A percentile compares a stretch with the other conserved stretches of the same genome.
phyloP scores from a whole-genome alignment of 2,888 invertebrate genomes.

The Sclerodermus sp. region DNA sequence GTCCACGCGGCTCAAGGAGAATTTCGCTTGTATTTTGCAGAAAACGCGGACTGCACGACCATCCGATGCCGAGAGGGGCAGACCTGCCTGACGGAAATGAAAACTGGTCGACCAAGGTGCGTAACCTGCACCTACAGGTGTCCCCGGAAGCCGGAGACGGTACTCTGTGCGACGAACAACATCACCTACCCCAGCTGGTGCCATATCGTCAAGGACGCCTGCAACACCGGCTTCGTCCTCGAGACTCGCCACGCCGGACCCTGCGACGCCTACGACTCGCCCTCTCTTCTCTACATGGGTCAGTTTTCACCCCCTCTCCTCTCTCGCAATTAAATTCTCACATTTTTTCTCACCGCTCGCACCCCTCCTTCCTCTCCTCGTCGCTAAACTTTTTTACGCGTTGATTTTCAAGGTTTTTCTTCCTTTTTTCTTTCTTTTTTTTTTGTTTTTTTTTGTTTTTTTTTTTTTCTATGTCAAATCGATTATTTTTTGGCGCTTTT shows the following conservation, averaged over 20 bases:
- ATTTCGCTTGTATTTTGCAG: conserved; percentile 57
- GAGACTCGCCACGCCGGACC: conserved; percentile 70
- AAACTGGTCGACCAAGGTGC: conserved; percentile 70
- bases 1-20: too few species aligned
- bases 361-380: too few species aligned
- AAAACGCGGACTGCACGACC: conserved; percentile 67
- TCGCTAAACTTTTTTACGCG: too few species aligned
- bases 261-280: conserved; percentile 58
- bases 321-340: too few species aligned
- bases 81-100: conserved; percentile 68
- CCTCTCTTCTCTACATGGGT: conserved; percentile 33
- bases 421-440: too few species aligned
- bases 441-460: too few species aligned
- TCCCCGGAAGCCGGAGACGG: conserved; percentile 56
- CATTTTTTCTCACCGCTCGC: too few species aligned
- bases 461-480: too few species aligned
- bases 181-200: conserved; percentile 77
- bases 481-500: too few species aligned
- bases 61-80: conserved; percentile 70
- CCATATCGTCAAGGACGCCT: conserved; percentile 77
- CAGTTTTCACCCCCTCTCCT: too few species aligned
- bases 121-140: conserved; percentile 71
- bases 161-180: conserved; percentile 73
- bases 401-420: too few species aligned
- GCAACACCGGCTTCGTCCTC: conserved; percentile 71